Evolutionary conservation across 1,140 invertebrate genomes (phyloP).

Genomic region (Drosophila bocqueti): DNA sequence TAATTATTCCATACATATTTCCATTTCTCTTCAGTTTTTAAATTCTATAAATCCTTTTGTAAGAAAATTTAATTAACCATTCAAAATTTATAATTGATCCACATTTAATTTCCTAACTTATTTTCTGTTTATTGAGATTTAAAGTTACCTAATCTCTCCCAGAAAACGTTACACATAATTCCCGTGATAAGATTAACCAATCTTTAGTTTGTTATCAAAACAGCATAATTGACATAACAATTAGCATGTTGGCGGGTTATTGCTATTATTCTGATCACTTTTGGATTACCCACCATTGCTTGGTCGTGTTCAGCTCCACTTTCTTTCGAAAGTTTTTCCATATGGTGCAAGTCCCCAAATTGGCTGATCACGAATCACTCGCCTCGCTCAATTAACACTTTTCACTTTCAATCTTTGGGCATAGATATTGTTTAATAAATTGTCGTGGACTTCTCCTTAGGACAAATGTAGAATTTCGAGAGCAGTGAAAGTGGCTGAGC

Average conservation of each 20-base stretch:
- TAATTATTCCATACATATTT: not conserved
- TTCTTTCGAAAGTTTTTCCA: conserved; percentile 76
- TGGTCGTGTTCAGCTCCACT: conserved; percentile 49
- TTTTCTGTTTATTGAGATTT: not conserved
- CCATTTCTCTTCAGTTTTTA: not conserved
- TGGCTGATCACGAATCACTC: conserved; percentile 65
- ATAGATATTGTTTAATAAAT: conserved; percentile 52
- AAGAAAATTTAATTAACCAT: not conserved
- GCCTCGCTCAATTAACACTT: conserved; percentile 75
- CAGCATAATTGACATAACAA: conserved; percentile 28
- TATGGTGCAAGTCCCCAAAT: conserved; percentile 47
- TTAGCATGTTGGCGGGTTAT: conserved; percentile 33
- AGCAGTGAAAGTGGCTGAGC: conserved; percentile 49
- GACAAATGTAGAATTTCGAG: conserved; percentile 37
- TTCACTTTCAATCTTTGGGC: conserved; percentile 76
- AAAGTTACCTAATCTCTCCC: not conserved
- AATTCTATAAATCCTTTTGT: not conserved
- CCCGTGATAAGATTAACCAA: conserved; percentile 10
- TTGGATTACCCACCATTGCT: conserved; percentile 8
- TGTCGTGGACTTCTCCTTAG: conserved; percentile 43
- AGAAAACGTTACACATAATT: not conserved
- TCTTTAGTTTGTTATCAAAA: conserved; percentile 5
- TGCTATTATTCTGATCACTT: conserved; percentile 59
- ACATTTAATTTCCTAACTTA: not conserved
- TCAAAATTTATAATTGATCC: not conserved